phyloP scores from a whole-genome alignment of 2,113 vertebrate genomes.

The Myotis brandtii region DNA sequence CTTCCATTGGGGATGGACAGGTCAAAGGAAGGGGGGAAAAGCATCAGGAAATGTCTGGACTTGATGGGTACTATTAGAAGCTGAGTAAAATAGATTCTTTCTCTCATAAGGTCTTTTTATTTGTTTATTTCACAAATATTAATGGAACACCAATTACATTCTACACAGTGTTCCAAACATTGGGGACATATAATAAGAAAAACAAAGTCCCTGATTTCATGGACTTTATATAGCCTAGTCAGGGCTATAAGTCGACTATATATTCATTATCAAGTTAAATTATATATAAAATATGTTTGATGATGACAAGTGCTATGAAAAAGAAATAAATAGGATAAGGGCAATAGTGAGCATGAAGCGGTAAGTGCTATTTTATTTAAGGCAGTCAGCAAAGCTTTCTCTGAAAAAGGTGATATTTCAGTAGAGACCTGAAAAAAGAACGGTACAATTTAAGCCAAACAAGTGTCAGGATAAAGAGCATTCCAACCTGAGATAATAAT shows the following conservation, averaged over 20 bases:
- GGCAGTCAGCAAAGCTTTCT: not conserved
- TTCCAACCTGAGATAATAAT: not conserved
- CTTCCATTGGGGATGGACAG: not conserved
- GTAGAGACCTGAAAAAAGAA: not conserved
- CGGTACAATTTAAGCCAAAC: not conserved
- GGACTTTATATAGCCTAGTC: not conserved
- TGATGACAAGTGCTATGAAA: not conserved
- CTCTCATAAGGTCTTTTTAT: not conserved
- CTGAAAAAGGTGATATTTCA: not conserved
- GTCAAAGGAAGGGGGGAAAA: not conserved
- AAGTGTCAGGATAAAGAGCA: not conserved
- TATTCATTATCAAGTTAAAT: not conserved
- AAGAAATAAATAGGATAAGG: not conserved
- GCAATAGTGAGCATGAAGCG: not conserved
- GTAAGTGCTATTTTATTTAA: slow-evolving; percentile 5
- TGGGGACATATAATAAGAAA: not conserved
- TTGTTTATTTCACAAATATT: not conserved
- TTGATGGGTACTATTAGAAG: not conserved
- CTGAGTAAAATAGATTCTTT: not conserved
- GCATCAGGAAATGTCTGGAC: not conserved
- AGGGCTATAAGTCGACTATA: not conserved
- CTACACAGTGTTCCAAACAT: not conserved
- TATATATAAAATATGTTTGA: not conserved
- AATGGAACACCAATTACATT: not conserved
- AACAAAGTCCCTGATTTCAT: not conserved